Evolutionary conservation across 2,113 vertebrate genomes (phyloP).

Genomic region (Platichthys stellatus): DNA sequence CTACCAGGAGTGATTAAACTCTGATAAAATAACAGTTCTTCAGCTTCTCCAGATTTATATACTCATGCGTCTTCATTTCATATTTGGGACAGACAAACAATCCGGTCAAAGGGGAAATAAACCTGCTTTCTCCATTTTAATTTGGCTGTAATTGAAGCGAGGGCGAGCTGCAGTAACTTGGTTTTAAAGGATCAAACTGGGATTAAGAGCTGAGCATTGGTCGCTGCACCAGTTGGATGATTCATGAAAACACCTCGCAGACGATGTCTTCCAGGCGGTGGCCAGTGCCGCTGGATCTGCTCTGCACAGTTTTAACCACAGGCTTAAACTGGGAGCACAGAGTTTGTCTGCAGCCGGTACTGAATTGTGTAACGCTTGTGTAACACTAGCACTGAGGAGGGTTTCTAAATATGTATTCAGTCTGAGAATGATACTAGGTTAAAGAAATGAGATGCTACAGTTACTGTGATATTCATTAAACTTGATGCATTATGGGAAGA

Average conservation of each 20-base stretch:
- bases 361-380: conserved; percentile 42
- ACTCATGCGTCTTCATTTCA: conserved; percentile 4
- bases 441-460: too few species aligned
- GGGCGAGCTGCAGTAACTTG: conserved; percentile 28
- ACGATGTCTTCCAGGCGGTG: conserved; percentile 28
- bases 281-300: conserved; percentile 10
- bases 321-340: conserved; percentile 12
- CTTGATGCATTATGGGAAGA: too few species aligned
- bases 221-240: conserved; percentile 19
- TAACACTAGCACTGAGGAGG: conserved; percentile 14
- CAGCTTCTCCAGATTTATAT: neutral
- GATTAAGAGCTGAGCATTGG: conserved; percentile 42
- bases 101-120: neutral
- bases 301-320: conserved; percentile 10
- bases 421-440: too few species aligned
- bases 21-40: too few species aligned
- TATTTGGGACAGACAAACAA: neutral
- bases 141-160: conserved; percentile 25
- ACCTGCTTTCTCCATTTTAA: conserved; percentile 23
- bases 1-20: too few species aligned
- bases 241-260: conserved; percentile 11
- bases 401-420: neutral
- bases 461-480: too few species aligned
- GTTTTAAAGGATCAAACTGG: conserved; percentile 46
- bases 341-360: conserved; percentile 8